These are phyloP conservation scores for Spinibarbus caldwelli DNA, from an alignment of 2,797 vertebrate species.

Conservation along the genomic window DNA sequence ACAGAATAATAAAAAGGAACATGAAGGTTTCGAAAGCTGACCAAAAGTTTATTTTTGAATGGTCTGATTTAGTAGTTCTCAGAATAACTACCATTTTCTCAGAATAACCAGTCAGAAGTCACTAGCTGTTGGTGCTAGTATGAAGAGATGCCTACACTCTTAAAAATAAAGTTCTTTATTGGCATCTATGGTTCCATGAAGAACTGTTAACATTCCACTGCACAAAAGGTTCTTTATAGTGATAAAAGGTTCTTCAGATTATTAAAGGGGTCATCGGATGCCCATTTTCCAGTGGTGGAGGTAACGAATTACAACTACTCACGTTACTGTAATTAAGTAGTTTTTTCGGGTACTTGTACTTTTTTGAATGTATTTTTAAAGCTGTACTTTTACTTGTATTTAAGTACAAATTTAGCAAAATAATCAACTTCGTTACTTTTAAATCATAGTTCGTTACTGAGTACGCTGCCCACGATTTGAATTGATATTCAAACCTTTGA, in stretches of 20 bases:
- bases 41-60: constrained; percentile 6
- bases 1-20: constrained; percentile 9
- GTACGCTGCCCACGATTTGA: no score
- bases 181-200: background rate
- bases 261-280: background rate
- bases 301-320: no score
- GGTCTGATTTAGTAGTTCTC: constrained; percentile 16
- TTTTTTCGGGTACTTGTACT: no score
- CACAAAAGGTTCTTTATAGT: background rate
- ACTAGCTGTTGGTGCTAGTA: constrained; percentile 2
- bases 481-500: no score
- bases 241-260: background rate
- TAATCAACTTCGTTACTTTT: no score
- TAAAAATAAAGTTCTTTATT: background rate
- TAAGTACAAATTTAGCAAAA: no score
- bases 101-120: background rate
- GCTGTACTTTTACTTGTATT: no score
- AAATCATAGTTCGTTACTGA: no score
- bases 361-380: no score
- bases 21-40: background rate
- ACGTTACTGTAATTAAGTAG: no score
- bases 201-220: background rate
- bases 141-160: background rate
- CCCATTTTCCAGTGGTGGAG: no score
- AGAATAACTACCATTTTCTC: background rate